Evolutionary conservation across 1,140 invertebrate species (phyloP).

Genomic region (Proales similis): DNA sequence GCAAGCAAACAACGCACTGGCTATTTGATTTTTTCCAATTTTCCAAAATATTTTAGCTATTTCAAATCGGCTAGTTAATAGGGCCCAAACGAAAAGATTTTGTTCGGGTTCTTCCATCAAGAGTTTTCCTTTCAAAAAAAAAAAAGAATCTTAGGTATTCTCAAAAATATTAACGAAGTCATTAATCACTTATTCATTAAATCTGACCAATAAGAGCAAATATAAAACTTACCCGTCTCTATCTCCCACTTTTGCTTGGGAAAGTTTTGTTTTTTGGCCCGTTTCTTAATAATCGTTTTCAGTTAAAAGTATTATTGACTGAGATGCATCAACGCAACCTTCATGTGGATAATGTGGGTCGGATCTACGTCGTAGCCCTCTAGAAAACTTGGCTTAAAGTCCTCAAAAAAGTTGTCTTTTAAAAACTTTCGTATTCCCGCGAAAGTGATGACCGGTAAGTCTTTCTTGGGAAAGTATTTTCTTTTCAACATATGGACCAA

Average conservation of each 20-base stretch:
- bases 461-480: constrained; percentile 6
- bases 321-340: too few relatives aligned
- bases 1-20: constrained; percentile 44
- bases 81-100: constrained; percentile 49
- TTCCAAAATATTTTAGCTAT: constrained; percentile 49
- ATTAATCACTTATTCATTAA: constrained; percentile 15
- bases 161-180: neutral
- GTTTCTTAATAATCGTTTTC: neutral
- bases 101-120: constrained; percentile 42
- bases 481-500: constrained; percentile 33
- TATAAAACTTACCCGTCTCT: neutral
- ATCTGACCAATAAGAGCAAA: neutral
- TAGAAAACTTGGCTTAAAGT: constrained; percentile 2
- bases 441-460: constrained; percentile 9
- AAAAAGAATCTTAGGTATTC: neutral
- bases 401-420: constrained; percentile 16
- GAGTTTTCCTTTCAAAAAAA: neutral
- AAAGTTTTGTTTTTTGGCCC: neutral
- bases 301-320: too few relatives aligned
- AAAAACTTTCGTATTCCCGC: constrained; percentile 1
- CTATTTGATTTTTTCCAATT: constrained; percentile 41
- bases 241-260: neutral
- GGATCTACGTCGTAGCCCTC: neutral
- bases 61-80: constrained; percentile 46
- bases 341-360: neutral